Percentiles rank a stretch among this genome's conserved stretches.
phyloP scores from a whole-genome alignment of 1,140 invertebrate species.

The Eupristina koningsbergeri region DNA sequence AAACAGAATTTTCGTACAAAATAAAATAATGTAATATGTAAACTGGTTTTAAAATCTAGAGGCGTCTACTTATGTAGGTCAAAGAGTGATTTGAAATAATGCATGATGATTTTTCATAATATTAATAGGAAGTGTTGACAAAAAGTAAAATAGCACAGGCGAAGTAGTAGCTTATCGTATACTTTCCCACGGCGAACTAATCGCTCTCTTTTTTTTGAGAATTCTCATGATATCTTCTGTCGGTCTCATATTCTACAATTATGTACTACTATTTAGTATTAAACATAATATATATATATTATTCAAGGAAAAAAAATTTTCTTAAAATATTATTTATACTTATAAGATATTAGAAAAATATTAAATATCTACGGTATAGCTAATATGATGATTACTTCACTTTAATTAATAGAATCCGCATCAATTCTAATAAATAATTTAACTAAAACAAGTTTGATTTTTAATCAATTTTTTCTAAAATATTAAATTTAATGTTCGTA shows the following conservation, averaged over 20 bases:
- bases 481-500: too few species aligned
- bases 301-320: too few species aligned
- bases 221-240: slow-evolving; percentile 5
- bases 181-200: slow-evolving; percentile 56
- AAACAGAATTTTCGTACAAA: slow-evolving; percentile 32
- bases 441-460: too few species aligned
- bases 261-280: not conserved
- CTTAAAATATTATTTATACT: too few species aligned
- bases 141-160: slow-evolving; percentile 3
- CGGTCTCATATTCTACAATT: not conserved
- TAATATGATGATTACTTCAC: too few species aligned
- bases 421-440: too few species aligned
- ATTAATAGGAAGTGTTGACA: slow-evolving; percentile 35
- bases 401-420: too few species aligned
- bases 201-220: slow-evolving; percentile 46
- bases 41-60: not conserved
- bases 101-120: not conserved
- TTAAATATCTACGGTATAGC: too few species aligned
- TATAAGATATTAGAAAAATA: too few species aligned
- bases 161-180: slow-evolving; percentile 54
- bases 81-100: slow-evolving; percentile 2
- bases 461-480: too few species aligned
- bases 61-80: slow-evolving; percentile 1
- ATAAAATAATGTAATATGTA: not conserved
- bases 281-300: too few species aligned